phyloP scores from a whole-genome alignment of 2,888 invertebrate genomes.

The Scaptomyza cyrtandrae region DNA sequence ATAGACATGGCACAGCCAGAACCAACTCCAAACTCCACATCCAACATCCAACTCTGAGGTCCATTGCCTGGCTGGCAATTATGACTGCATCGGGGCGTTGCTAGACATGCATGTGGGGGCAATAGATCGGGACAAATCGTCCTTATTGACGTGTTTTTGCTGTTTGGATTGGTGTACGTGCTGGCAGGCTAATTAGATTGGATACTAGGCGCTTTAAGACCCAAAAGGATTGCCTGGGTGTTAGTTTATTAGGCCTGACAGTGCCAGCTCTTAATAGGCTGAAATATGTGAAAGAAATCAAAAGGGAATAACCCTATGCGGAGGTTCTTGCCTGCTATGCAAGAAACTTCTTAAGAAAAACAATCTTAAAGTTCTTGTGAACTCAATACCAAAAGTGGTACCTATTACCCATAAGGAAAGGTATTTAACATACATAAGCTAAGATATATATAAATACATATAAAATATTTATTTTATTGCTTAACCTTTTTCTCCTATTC shows the following conservation, averaged over 20 bases:
- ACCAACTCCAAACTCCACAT: too few species aligned
- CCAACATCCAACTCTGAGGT: slow-evolving; percentile 20
- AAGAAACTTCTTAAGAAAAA: not conserved
- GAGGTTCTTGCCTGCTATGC: slow-evolving; percentile 13
- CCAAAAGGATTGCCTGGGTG: slow-evolving; percentile 66
- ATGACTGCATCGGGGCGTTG: slow-evolving; percentile 75
- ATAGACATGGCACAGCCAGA: slow-evolving; percentile 50
- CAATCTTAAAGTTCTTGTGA: not conserved
- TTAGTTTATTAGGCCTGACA: slow-evolving; percentile 71
- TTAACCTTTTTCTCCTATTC: too few species aligned
- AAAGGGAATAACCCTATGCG: slow-evolving; percentile 4
- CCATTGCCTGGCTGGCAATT: slow-evolving; percentile 56
- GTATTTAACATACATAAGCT: not conserved
- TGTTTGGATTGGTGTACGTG: slow-evolving; percentile 74
- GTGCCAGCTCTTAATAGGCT: slow-evolving; percentile 58
- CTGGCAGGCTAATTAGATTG: slow-evolving; percentile 74
- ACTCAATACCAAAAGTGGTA: slow-evolving; percentile 5
- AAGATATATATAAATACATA: too few species aligned
- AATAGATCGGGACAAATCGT: slow-evolving; percentile 66
- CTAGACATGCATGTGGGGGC: slow-evolving; percentile 76
- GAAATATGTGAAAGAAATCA: slow-evolving; percentile 51
- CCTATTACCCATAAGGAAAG: not conserved
- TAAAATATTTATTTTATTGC: not conserved
- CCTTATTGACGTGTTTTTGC: slow-evolving; percentile 53
- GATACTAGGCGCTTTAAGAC: slow-evolving; percentile 31